Conservation (phyloP, 2,797 vertebrate genomes). For the Gymnopithys bicolor region DNA sequence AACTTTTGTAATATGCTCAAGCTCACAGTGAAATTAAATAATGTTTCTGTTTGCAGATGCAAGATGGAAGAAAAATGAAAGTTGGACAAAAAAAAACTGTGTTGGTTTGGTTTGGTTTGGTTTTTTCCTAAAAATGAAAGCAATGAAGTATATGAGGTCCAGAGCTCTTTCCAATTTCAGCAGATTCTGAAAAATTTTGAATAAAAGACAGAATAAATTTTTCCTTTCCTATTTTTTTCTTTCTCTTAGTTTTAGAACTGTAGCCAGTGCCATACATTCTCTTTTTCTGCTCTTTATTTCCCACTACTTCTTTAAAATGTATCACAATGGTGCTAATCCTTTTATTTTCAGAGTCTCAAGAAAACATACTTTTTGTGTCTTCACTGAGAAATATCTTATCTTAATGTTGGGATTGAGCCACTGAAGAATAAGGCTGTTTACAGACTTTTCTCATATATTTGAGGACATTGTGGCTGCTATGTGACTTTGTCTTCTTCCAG, state of each 20-base stretch:
- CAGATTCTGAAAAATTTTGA: background rate
- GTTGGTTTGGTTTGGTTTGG: too few species aligned
- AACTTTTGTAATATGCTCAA: background rate
- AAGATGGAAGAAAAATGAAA: background rate
- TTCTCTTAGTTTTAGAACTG: background rate
- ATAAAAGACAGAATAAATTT: background rate
- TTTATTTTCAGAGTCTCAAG: background rate
- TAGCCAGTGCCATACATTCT: background rate
- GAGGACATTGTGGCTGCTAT: background rate
- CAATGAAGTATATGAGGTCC: background rate
- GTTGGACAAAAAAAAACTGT: fast-evolving
- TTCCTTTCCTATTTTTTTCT: background rate
- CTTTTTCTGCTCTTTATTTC: background rate
- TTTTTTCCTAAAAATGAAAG: background rate
- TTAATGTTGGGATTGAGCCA: background rate
- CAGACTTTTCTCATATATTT: background rate
- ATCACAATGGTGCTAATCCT: background rate
- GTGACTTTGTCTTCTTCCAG: background rate
- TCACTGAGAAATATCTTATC: background rate
- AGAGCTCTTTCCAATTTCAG: background rate
- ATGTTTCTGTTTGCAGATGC: background rate
- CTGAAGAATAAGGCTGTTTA: background rate
- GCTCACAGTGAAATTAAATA: background rate
- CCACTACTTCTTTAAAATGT: background rate
- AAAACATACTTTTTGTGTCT: background rate